Conservation (phyloP, 2,888 invertebrate genomes). For the Acrocyrtus sp. region DNA sequence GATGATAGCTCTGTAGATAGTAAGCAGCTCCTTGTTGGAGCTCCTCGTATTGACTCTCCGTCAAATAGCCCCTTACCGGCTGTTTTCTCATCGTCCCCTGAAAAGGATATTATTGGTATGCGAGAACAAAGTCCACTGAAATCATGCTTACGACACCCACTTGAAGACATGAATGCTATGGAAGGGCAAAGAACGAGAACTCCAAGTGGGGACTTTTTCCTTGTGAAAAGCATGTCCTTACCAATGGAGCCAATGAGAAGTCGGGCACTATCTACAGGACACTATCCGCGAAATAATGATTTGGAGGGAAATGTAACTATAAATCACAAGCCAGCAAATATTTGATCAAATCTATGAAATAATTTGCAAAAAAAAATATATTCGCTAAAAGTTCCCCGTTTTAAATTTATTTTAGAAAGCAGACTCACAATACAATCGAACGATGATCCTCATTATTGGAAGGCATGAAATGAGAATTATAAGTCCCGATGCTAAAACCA, state of each 20-base stretch:
- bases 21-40: too few species aligned
- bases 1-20: too few species aligned
- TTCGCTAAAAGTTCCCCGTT: not conserved
- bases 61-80: too few species aligned
- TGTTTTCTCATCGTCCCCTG: not conserved
- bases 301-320: slow-evolving; percentile 40
- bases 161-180: slow-evolving; percentile 39
- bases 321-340: too few species aligned
- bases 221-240: slow-evolving; percentile 53
- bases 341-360: too few species aligned
- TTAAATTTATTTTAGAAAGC: not conserved
- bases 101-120: too few species aligned
- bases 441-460: slow-evolving; percentile 93
- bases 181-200: slow-evolving; percentile 33
- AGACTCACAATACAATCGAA: slow-evolving; percentile 80
- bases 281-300: slow-evolving; percentile 64
- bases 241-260: slow-evolving; percentile 66
- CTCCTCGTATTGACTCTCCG: too few species aligned
- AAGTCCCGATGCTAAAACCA: slow-evolving; percentile 91
- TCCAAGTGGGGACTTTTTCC: slow-evolving; percentile 55
- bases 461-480: slow-evolving; percentile 87
- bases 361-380: not conserved
- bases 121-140: slow-evolving; percentile 11
- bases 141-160: slow-evolving; percentile 35
- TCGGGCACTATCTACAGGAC: slow-evolving; percentile 68